Evolutionary conservation across 2,888 invertebrate species (phyloP).

Genomic region (Rhamphomyia laevipes): DNA sequence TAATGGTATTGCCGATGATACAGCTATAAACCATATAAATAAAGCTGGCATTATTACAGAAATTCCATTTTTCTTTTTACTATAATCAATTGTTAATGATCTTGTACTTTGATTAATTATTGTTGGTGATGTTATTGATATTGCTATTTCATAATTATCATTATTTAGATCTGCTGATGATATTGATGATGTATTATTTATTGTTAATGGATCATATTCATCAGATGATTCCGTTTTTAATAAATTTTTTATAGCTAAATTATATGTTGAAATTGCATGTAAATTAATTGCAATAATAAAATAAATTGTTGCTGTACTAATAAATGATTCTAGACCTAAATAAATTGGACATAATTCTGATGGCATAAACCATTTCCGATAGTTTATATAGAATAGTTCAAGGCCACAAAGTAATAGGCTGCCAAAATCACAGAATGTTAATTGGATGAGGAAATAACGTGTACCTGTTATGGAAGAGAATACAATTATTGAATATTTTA

Average conservation of each 20-base stretch:
- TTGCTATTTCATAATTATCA: slow-evolving; percentile 15
- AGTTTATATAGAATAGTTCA: slow-evolving; percentile 43
- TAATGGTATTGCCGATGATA: slow-evolving; percentile 45
- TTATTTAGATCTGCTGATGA: background rate
- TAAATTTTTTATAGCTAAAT: slow-evolving; percentile 13
- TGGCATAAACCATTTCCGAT: slow-evolving; percentile 43
- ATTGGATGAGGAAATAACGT: slow-evolving; percentile 42
- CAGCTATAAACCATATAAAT: slow-evolving; percentile 46
- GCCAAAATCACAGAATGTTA: slow-evolving; percentile 42
- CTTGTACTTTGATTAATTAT: slow-evolving; percentile 20
- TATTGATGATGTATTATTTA: too few species aligned
- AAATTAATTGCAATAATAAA: slow-evolving; percentile 45
- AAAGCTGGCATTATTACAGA: slow-evolving; percentile 43
- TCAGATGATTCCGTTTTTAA: slow-evolving; percentile 7
- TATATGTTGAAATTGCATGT: slow-evolving; percentile 42
- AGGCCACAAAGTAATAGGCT: slow-evolving; percentile 38
- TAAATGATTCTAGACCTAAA: slow-evolving; percentile 44
- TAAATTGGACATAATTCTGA: slow-evolving; percentile 41
- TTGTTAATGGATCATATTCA: slow-evolving; percentile 7
- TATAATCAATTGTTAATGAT: slow-evolving; percentile 45
- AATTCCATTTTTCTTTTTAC: slow-evolving; percentile 37
- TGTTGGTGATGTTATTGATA: slow-evolving; percentile 6
- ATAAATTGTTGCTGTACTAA: slow-evolving; percentile 45
- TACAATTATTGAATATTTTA: too few species aligned
- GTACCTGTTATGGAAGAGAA: slow-evolving; percentile 35